phyloP scores from a whole-genome alignment of 2,797 vertebrate species.

The Oryzias sinensis region DNA sequence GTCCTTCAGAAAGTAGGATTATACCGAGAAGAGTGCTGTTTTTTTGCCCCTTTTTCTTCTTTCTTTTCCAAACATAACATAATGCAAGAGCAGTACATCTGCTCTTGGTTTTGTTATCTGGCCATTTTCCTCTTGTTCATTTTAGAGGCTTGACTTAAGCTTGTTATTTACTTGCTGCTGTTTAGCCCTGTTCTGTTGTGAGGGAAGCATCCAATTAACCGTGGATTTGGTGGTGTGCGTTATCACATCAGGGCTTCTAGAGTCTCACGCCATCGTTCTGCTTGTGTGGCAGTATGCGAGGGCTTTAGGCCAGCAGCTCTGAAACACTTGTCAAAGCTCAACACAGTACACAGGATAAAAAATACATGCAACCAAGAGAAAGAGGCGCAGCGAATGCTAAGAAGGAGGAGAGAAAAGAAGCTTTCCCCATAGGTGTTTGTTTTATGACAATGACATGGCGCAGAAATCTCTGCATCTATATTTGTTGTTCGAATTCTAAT shows the following conservation, averaged over 20 bases:
- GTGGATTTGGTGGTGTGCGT: constrained; percentile 61
- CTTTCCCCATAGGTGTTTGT: background rate
- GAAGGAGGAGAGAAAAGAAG: background rate
- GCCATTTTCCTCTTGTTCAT: constrained; percentile 41
- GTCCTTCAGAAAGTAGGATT: constrained; percentile 61
- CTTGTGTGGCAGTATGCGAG: constrained; percentile 43
- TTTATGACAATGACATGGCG: no score
- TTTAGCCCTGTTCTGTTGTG: constrained; percentile 50
- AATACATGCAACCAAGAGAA: constrained; percentile 18
- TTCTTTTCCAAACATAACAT: constrained; percentile 38
- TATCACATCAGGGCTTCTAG: constrained; percentile 51
- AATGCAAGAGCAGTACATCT: constrained; percentile 50
- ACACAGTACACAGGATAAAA: constrained; percentile 21
- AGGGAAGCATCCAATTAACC: constrained; percentile 65
- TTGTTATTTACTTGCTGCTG: constrained; percentile 57
- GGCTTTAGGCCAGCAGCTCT: constrained; percentile 47
- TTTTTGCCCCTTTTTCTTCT: no score
- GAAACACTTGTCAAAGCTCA: constrained; percentile 42
- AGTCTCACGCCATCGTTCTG: constrained; percentile 41
- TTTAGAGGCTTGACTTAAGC: constrained; percentile 48
- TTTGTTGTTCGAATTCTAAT: background rate
- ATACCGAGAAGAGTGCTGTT: constrained; percentile 49
- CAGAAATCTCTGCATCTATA: background rate
- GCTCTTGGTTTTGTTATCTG: constrained; percentile 47
- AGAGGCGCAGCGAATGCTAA: background rate